These are phyloP conservation scores for Rhynchophorus ferrugineus DNA, from an alignment of 1,140 invertebrate species.

Conservation along the genomic window DNA sequence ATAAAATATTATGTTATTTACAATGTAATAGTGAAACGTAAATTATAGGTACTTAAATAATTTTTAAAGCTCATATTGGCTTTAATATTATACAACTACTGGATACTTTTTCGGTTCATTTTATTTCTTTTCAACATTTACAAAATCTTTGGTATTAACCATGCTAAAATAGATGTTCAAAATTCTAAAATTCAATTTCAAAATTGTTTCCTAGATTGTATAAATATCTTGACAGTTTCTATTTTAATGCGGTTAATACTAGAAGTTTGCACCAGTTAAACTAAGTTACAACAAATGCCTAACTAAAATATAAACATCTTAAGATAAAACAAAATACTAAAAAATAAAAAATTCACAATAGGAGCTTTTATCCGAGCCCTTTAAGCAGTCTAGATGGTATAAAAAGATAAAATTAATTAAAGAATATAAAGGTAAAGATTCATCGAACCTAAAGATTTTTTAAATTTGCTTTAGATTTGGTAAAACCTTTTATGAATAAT, in stretches of 20 bases:
- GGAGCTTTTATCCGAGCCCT: neutral
- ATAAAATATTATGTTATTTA: constrained; percentile 42
- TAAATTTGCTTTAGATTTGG: neutral
- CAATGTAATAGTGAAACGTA: constrained; percentile 42
- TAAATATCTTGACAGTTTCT: too few relatives aligned
- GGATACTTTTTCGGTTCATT: constrained; percentile 9
- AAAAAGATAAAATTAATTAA: neutral
- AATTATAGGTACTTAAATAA: constrained; percentile 39
- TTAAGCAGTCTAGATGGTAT: constrained; percentile 7
- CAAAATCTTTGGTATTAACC: constrained; percentile 4
- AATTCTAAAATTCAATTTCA: neutral
- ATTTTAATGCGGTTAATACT: neutral
- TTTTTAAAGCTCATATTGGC: constrained; percentile 21
- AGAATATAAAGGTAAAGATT: neutral
- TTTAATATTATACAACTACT: constrained; percentile 19
- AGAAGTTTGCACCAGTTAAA: neutral
- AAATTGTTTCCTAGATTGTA: too few relatives aligned
- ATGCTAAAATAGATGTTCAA: neutral
- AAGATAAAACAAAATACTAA: constrained; percentile 4
- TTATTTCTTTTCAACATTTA: constrained; percentile 12
- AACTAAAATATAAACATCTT: constrained; percentile 10
- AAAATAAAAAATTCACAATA: neutral
- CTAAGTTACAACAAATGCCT: constrained; percentile 8
- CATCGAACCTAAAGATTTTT: neutral
- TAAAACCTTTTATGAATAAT: neutral